Percentiles rank a stretch among this genome's conserved stretches.
phyloP scores from a whole-genome alignment of 1,140 invertebrate genomes.

The Diploscapter pachys region DNA sequence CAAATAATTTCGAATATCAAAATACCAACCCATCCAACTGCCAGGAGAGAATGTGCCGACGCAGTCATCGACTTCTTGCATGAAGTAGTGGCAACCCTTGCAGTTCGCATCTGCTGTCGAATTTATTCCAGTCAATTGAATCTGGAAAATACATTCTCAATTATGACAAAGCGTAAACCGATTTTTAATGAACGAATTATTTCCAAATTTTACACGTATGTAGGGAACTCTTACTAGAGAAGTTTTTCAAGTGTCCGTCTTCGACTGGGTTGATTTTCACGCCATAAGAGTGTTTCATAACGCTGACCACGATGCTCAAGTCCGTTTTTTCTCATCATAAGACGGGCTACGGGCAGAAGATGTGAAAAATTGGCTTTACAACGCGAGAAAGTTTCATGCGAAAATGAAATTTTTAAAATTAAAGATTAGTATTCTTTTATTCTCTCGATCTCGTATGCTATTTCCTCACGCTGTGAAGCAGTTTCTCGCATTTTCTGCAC shows the following conservation, averaged over 20 bases:
- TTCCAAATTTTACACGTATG: too few relatives aligned
- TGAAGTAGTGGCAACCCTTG: constrained; percentile 9
- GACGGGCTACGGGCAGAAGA: not conserved
- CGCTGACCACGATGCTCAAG: too few relatives aligned
- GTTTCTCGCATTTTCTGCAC: too few relatives aligned
- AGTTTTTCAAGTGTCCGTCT: not conserved
- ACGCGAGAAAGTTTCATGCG: too few relatives aligned
- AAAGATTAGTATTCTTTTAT: too few relatives aligned
- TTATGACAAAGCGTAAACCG: not conserved
- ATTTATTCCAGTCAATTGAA: constrained; percentile 6
- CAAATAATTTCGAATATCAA: not conserved
- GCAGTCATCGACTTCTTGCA: constrained; percentile 23
- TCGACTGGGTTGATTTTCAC: too few relatives aligned
- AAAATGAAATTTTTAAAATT: too few relatives aligned
- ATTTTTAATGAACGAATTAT: not conserved
- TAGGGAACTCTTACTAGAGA: not conserved
- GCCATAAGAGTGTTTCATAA: too few relatives aligned
- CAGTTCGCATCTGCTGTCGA: not conserved
- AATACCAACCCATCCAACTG: constrained; percentile 31
- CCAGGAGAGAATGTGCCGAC: constrained; percentile 34
- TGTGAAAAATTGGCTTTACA: too few relatives aligned
- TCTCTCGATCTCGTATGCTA: too few relatives aligned
- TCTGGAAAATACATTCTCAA: not conserved
- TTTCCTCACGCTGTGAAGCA: too few relatives aligned
- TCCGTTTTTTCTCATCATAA: not conserved